These are phyloP conservation scores for Protonibea diacanthus DNA, from an alignment of 2,797 vertebrate species.

Conservation along the genomic window DNA sequence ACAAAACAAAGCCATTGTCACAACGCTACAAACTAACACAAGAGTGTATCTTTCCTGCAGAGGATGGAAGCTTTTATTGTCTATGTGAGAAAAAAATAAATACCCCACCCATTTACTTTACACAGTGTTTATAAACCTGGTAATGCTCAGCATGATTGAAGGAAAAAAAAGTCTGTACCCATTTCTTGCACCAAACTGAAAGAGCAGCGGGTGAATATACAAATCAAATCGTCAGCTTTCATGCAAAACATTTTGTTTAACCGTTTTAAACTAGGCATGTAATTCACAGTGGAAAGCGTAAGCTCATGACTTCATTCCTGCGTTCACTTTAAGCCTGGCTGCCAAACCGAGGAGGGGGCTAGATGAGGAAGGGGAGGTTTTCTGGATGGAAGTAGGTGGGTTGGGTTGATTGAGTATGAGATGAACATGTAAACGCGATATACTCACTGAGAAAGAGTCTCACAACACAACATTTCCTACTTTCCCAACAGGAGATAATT, in stretches of 20 bases:
- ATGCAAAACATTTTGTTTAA: slow-evolving; percentile 64
- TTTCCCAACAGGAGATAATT: slow-evolving; percentile 93
- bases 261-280: slow-evolving; percentile 56
- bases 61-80: slow-evolving; percentile 44
- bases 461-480: slow-evolving; percentile 94
- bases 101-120: slow-evolving; percentile 10
- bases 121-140: slow-evolving; percentile 64
- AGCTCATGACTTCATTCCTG: slow-evolving; percentile 74
- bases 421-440: slow-evolving; percentile 93
- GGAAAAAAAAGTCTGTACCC: slow-evolving; percentile 27
- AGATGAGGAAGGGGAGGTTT: slow-evolving; percentile 71
- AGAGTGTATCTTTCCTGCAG: slow-evolving; percentile 40
- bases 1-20: slow-evolving; percentile 43
- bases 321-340: slow-evolving; percentile 68
- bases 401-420: slow-evolving; percentile 84
- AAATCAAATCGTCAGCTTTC: slow-evolving; percentile 70
- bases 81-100: slow-evolving; percentile 12
- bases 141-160: slow-evolving; percentile 79
- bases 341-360: slow-evolving; percentile 78
- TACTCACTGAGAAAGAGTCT: slow-evolving; percentile 97
- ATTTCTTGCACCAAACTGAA: slow-evolving; percentile 68
- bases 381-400: slow-evolving; percentile 76
- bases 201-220: slow-evolving; percentile 75
- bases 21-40: slow-evolving; percentile 36
- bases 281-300: slow-evolving; percentile 52